These are phyloP conservation scores for Cetonia aurata DNA, from an alignment of 2,888 invertebrate genomes.

Conservation along the genomic window DNA sequence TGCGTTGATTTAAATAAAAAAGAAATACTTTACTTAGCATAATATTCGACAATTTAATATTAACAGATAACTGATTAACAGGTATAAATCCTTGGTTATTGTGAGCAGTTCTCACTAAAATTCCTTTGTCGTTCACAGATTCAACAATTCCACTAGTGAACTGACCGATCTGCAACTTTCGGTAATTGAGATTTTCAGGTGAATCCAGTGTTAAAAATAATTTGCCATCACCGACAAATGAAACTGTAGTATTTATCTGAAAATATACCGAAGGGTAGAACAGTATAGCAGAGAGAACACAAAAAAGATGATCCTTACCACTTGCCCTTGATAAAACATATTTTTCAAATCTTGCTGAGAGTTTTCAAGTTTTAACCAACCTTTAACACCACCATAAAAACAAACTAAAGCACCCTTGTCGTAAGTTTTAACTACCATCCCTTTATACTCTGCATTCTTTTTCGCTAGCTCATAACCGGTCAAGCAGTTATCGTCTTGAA, in stretches of 20 bases:
- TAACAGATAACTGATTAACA: conserved; percentile 61
- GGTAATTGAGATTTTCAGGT: conserved; percentile 51
- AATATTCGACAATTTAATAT: conserved; percentile 60
- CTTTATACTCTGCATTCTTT: conserved; percentile 70
- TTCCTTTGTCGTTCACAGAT: conserved; percentile 57
- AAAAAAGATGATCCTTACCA: conserved; percentile 64
- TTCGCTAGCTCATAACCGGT: conserved; percentile 68
- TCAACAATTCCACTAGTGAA: conserved; percentile 63
- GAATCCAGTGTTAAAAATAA: conserved; percentile 66
- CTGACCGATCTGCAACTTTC: conserved; percentile 64
- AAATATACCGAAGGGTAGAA: conserved; percentile 45
- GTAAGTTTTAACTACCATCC: conserved; percentile 69
- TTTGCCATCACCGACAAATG: conserved; percentile 63
- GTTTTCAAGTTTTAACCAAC: conserved; percentile 66
- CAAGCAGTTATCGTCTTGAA: conserved; percentile 71
- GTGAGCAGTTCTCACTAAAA: conserved; percentile 62
- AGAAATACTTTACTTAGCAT: conserved; percentile 55
- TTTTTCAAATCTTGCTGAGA: conserved; percentile 57
- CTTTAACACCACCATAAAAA: conserved; percentile 73
- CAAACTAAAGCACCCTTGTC: conserved; percentile 68
- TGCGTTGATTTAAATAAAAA: not conserved
- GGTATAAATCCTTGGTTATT: conserved; percentile 64
- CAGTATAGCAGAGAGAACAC: conserved; percentile 33
- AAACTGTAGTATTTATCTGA: conserved; percentile 70
- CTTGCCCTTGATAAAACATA: conserved; percentile 73